phyloP scores from a whole-genome alignment of 2,888 invertebrate genomes.

The Drosophila conformis region DNA sequence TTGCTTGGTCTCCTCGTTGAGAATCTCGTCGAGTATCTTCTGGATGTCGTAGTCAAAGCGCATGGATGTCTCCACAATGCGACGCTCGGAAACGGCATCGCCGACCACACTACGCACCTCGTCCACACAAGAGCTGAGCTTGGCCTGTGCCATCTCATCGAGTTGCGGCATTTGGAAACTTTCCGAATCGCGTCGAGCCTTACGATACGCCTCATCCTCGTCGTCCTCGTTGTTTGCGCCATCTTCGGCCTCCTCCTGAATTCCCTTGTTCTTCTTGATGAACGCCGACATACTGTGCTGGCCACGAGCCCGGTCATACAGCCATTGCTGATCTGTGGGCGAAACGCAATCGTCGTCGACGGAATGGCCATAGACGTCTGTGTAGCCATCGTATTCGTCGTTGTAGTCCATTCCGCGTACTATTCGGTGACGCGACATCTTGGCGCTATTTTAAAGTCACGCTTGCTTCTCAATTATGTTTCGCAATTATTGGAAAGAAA shows the following conservation, averaged over 20 bases:
- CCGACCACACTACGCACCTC: conserved; percentile 92
- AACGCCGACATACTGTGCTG: conserved; percentile 91
- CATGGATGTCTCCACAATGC: conserved; percentile 90
- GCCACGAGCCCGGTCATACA: conserved; percentile 92
- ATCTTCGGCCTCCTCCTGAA: conserved; percentile 89
- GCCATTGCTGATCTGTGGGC: conserved; percentile 94
- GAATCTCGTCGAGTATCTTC: conserved; percentile 90
- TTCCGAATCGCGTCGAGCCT: conserved; percentile 83
- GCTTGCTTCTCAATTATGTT: conserved; percentile 31
- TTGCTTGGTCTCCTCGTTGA: conserved; percentile 85
- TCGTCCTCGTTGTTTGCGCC: conserved; percentile 85
- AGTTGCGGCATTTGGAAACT: conserved; percentile 86
- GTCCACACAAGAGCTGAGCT: conserved; percentile 93
- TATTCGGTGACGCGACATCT: conserved; percentile 95
- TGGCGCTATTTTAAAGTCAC: conserved; percentile 48
- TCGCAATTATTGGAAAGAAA: conserved; percentile 57
- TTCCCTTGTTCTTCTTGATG: conserved; percentile 88
- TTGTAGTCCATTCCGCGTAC: conserved; percentile 93
- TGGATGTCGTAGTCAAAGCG: conserved; percentile 90
- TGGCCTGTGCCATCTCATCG: conserved; percentile 89
- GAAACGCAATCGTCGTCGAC: conserved; percentile 97
- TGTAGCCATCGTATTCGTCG: conserved; percentile 93
- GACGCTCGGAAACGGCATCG: conserved; percentile 90
- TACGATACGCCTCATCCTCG: conserved; percentile 86
- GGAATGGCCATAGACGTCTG: conserved; percentile 95